These are phyloP conservation scores for Apogon hyalosoma DNA, from an alignment of 2,797 vertebrate species.

Conservation along the genomic window DNA sequence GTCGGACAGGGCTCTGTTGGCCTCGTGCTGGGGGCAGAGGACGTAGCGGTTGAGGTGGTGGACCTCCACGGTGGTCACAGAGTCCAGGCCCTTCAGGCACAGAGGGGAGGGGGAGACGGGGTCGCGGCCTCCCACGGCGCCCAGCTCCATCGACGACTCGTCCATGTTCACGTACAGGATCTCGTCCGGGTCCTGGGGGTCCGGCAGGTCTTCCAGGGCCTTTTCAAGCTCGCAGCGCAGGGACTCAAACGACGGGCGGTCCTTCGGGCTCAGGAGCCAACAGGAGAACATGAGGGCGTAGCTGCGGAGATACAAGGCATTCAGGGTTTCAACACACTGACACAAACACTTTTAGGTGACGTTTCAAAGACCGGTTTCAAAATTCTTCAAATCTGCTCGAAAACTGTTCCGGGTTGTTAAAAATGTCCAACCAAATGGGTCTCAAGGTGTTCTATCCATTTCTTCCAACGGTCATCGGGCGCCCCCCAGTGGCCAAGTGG, in stretches of 20 bases:
- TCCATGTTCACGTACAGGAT: constrained; percentile 97
- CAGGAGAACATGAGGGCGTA: constrained; percentile 92
- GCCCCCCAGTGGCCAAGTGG: too few species aligned
- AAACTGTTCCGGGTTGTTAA: too few species aligned
- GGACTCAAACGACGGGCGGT: constrained; percentile 87
- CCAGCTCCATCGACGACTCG: constrained; percentile 84
- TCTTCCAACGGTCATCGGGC: too few species aligned
- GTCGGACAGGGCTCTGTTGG: constrained; percentile 75
- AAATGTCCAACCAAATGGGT: too few species aligned
- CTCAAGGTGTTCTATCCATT: too few species aligned
- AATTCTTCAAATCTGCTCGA: too few species aligned
- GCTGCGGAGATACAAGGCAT: constrained; percentile 64
- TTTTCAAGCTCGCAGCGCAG: constrained; percentile 89
- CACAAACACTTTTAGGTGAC: too few species aligned
- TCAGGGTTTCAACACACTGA: too few species aligned
- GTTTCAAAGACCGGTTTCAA: too few species aligned
- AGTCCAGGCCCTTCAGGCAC: constrained; percentile 83
- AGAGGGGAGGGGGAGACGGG: constrained; percentile 62
- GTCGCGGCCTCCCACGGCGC: constrained; percentile 88
- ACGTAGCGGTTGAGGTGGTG: constrained; percentile 90
- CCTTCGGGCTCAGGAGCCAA: constrained; percentile 91
- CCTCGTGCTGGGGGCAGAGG: constrained; percentile 89
- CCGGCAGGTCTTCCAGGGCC: constrained; percentile 88
- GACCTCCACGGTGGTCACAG: constrained; percentile 86
- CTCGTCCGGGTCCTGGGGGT: constrained; percentile 88